Conservation (phyloP, 2,888 invertebrate species). For the Aquatica leii region DNA sequence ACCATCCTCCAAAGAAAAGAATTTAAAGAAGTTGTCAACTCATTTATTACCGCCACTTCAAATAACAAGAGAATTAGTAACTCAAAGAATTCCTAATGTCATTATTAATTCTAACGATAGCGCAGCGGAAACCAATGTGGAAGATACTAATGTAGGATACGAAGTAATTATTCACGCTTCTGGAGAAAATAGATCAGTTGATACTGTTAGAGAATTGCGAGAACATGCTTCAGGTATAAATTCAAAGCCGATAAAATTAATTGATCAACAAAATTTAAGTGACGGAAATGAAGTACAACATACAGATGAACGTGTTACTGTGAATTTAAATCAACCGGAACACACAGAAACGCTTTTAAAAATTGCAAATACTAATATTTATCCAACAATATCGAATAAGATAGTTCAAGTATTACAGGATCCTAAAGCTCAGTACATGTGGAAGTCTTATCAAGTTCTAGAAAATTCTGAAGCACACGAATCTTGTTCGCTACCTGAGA, state of each 20-base stretch:
- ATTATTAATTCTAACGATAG: slow-evolving; percentile 60
- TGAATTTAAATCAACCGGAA: no score
- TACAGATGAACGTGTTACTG: no score
- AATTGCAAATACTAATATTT: slow-evolving; percentile 1
- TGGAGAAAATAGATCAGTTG: slow-evolving; percentile 6
- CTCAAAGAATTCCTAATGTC: slow-evolving; percentile 64
- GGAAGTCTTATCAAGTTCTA: slow-evolving; percentile 34
- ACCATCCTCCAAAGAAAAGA: neutral
- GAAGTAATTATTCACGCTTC: slow-evolving; percentile 26
- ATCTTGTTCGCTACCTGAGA: neutral
- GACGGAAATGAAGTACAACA: no score
- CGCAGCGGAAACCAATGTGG: slow-evolving; percentile 4
- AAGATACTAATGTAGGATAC: slow-evolving; percentile 33
- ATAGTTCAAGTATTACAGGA: slow-evolving; percentile 10
- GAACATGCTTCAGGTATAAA: no score
- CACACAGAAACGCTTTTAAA: neutral
- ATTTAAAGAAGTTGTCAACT: slow-evolving; percentile 45
- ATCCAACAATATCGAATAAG: neutral
- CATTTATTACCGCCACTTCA: slow-evolving; percentile 65
- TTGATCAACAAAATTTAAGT: no score
- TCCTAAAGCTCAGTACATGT: slow-evolving; percentile 14
- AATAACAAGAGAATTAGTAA: slow-evolving; percentile 63
- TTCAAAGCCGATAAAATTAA: no score
- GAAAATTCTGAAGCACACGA: neutral
- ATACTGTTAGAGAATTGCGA: no score